phyloP scores from a whole-genome alignment of 64 coral and sea anemone species.

The Pocillopora damicornis region DNA sequence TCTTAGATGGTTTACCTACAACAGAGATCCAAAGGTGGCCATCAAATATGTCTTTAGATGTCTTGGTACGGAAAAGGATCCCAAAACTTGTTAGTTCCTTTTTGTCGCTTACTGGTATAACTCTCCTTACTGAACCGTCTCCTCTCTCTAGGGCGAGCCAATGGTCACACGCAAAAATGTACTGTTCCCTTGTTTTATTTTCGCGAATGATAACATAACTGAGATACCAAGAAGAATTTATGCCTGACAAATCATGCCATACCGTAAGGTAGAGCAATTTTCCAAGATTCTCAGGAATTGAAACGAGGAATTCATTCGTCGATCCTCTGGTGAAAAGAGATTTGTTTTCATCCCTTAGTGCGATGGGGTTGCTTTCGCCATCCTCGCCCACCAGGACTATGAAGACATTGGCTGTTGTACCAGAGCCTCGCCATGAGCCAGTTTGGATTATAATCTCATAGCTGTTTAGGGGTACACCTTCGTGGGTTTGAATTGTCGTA shows the following conservation, averaged over 20 bases:
- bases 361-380: constrained; percentile 15
- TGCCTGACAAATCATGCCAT: constrained; percentile 74
- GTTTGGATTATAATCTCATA: constrained; percentile 48
- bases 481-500: constrained; percentile 34
- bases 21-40: constrained; percentile 72
- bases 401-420: constrained; percentile 55
- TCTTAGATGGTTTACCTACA: constrained; percentile 49
- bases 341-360: constrained; percentile 39
- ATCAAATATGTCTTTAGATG: constrained; percentile 39
- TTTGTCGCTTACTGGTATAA: neutral
- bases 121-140: constrained; percentile 28
- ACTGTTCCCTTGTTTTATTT: constrained; percentile 38
- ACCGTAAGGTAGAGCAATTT: constrained; percentile 40
- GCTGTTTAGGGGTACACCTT: neutral
- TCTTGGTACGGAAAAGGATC: constrained; percentile 29
- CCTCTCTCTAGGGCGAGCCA: constrained; percentile 52
- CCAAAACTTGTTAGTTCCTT: constrained; percentile 47
- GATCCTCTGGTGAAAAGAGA: constrained; percentile 56
- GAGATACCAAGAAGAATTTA: constrained; percentile 59
- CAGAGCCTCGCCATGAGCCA: constrained; percentile 35
- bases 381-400: constrained; percentile 27
- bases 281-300: constrained; percentile 41
- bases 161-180: constrained; percentile 41
- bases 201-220: constrained; percentile 62
- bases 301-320: constrained; percentile 48